Evolutionary conservation across 1,140 invertebrate species (phyloP).

Genomic region (Drosophila asahinai): DNA sequence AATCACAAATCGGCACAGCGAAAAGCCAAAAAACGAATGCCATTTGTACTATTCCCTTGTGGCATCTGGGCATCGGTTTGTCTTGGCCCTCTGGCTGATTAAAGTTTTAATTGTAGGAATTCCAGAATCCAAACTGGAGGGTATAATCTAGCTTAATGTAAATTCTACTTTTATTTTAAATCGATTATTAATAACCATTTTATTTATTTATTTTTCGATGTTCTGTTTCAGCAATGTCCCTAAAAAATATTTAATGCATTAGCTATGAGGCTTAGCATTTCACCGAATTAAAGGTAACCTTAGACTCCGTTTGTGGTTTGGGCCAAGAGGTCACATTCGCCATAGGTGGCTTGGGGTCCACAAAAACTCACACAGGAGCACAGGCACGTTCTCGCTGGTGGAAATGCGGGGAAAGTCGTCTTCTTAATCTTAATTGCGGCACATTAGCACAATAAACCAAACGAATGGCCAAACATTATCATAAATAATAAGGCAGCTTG

Average conservation of each 20-base stretch:
- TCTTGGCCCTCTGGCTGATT: slow-evolving; percentile 39
- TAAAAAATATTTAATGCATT: not conserved
- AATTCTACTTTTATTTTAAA: not conserved
- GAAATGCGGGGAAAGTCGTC: slow-evolving; percentile 70
- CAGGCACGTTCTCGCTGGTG: slow-evolving; percentile 25
- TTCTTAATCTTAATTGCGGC: slow-evolving; percentile 83
- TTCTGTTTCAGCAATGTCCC: too few relatives aligned
- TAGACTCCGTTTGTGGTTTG: not conserved
- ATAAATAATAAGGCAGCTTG: slow-evolving; percentile 78
- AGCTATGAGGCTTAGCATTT: not conserved
- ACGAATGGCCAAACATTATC: slow-evolving; percentile 83
- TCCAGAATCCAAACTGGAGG: slow-evolving; percentile 7
- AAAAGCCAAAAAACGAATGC: slow-evolving; percentile 68
- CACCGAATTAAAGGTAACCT: not conserved
- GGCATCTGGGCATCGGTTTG: slow-evolving; percentile 15
- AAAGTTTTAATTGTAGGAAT: slow-evolving; percentile 63
- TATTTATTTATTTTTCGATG: too few relatives aligned
- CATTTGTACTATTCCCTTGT: slow-evolving; percentile 60
- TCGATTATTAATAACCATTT: not conserved
- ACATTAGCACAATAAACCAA: slow-evolving; percentile 84
- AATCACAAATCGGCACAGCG: slow-evolving; percentile 72
- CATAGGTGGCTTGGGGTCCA: slow-evolving; percentile 1
- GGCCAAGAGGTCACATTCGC: slow-evolving; percentile 2
- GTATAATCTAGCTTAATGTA: not conserved
- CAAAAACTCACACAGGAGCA: slow-evolving; percentile 16